Evolutionary conservation across 2,888 invertebrate species (phyloP).

Genomic region (Scrobipalpa costella): DNA sequence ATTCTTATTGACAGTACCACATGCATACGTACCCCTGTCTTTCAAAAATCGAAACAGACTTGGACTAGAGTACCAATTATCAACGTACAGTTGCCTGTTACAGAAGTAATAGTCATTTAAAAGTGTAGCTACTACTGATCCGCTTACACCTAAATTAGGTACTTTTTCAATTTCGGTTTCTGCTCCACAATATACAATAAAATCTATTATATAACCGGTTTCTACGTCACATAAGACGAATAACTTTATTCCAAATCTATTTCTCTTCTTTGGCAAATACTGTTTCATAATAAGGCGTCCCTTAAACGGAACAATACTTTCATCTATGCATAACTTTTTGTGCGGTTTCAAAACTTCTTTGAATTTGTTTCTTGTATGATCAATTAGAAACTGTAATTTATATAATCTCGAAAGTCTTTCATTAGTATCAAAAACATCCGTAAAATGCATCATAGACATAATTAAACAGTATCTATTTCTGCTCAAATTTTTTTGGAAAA

Average conservation of each 20-base stretch:
- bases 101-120: conserved; percentile 35
- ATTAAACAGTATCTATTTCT: conserved; percentile 29
- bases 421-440: conserved; percentile 24
- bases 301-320: conserved; percentile 40
- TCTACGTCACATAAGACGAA: too few species aligned
- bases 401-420: conserved; percentile 30
- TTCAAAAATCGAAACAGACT: conserved; percentile 36
- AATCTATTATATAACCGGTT: conserved; percentile 37
- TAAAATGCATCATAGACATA: conserved; percentile 30
- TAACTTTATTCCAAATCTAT: conserved; percentile 37
- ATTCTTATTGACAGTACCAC: conserved; percentile 36
- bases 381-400: conserved; percentile 32
- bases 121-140: conserved; percentile 34
- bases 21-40: conserved; percentile 35
- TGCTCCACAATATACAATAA: conserved; percentile 38
- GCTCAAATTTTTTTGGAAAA: conserved; percentile 26
- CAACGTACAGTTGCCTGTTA: conserved; percentile 36
- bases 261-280: conserved; percentile 38
- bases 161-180: conserved; percentile 30
- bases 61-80: conserved; percentile 40
- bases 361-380: conserved; percentile 33
- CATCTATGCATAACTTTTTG: conserved; percentile 36
- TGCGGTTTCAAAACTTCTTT: conserved; percentile 31
- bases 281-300: conserved; percentile 36
- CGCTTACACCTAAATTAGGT: conserved; percentile 32